Evolutionary conservation across 2,113 vertebrate genomes (phyloP), one percentile per base, ranked within the genome.

Genomic region (Periophthalmodon schlosseri): DNA sequence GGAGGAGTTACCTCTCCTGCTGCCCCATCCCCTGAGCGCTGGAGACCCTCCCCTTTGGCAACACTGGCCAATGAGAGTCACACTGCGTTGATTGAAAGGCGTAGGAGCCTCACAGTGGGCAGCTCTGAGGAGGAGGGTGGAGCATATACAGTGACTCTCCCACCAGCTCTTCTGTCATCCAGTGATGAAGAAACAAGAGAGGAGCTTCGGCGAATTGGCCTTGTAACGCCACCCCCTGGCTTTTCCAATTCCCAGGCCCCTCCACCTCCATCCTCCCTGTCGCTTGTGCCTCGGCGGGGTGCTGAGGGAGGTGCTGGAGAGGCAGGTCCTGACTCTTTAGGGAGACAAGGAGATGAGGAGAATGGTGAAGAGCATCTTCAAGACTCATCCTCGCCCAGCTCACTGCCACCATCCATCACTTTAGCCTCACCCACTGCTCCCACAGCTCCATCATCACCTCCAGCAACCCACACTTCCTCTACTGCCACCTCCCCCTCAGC

Each of bases 181-280:
- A 99, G 98, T 0, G 98, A 99, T 0, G 98, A 99, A 87, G 98
- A 99, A 88, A 99, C 98, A 1, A 86, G 98, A 76, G 98, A 98
- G 86, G 98, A 99, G 87, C 93, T 99, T 71, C 95, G 96, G 54
- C 96, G 96, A 80, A 99, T 99, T 2, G 98, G 98, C 69, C 92
- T 99, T 71, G 96, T 99, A 78, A 94, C 96, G 1, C 98, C 98
- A 8, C 98, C 98, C 0, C 94, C 96, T 1, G 96, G 95, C 78
- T 99, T 99, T 34, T 92, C 95, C 12, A 95, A 81, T 89, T 86
- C 5, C 88, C 91, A 33, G 72, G 94, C 64, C 85, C 93, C 87
- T 82, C 94, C 93, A 83, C 94, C 79, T 65, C 93, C 92, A 14
- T 91, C 87, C 82, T 94, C 86, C 78, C 93, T 93, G 77, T 89